These are phyloP conservation scores for Tethya wilhelma DNA, from an alignment of 37 sponge, comb jelly and placozoan genomes.

Conservation along the genomic window DNA sequence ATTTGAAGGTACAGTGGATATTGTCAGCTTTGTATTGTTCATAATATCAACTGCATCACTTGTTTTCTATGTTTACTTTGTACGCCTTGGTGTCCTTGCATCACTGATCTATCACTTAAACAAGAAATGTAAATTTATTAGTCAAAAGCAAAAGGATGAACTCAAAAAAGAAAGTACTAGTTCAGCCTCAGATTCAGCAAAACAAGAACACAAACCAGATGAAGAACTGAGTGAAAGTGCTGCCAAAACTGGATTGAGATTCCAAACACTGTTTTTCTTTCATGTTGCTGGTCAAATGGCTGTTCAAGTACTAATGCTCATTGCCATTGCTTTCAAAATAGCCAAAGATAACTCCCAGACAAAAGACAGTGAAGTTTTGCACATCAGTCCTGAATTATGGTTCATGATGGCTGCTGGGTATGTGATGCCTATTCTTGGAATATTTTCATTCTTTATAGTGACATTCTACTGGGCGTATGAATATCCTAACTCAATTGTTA, in stretches of 20 bases:
- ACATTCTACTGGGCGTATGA: conserved; percentile 16
- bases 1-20: background rate
- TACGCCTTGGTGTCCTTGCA: background rate
- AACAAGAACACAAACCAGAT: too few relatives aligned
- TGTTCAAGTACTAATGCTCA: background rate
- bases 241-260: background rate
- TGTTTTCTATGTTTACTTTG: conserved; percentile 7
- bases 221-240: too few relatives aligned
- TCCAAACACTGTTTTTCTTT: background rate
- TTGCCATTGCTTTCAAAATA: conserved; percentile 14
- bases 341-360: background rate
- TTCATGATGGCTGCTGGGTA: conserved; percentile 11
- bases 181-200: too few relatives aligned
- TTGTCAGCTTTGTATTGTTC: background rate
- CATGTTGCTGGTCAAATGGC: conserved; percentile 21
- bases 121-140: too few relatives aligned
- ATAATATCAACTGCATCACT: background rate
- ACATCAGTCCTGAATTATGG: conserved; percentile 4
- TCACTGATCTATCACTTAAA: background rate
- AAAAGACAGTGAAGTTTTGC: background rate
- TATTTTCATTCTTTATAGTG: conserved; percentile 10
- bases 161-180: too few relatives aligned
- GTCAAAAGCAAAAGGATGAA: too few relatives aligned
- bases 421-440: conserved; percentile 4
- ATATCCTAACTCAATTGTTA: background rate